Evolutionary conservation across 2,888 invertebrate species (phyloP).

Genomic region (Amphipyra berbera): DNA sequence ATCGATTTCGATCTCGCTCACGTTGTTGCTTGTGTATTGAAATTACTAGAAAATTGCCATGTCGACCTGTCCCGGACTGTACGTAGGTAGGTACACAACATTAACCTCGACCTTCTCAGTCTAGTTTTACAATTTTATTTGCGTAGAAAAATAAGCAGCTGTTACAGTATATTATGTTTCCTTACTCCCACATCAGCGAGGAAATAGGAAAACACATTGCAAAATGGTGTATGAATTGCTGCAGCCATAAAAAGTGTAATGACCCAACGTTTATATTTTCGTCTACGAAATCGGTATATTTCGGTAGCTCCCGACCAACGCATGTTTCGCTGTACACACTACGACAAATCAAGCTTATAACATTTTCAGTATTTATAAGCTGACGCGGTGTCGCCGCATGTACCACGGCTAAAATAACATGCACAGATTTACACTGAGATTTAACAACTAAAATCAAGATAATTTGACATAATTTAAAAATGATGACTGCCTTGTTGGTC

Average conservation of each 20-base stretch:
- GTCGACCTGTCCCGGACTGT: too few relatives aligned
- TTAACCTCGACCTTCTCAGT: not conserved
- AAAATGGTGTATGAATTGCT: slow-evolving; percentile 1
- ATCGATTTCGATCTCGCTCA: too few relatives aligned
- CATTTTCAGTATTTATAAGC: too few relatives aligned
- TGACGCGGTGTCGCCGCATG: too few relatives aligned
- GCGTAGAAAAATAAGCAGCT: not conserved
- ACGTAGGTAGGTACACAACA: not conserved
- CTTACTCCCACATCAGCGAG: not conserved
- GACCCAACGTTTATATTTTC: slow-evolving; percentile 27
- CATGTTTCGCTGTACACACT: slow-evolving; percentile 16
- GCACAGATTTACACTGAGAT: slow-evolving; percentile 36
- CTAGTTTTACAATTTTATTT: not conserved
- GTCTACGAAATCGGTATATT: slow-evolving; percentile 29
- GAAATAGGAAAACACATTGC: not conserved
- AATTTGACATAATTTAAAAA: not conserved
- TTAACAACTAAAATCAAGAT: slow-evolving; percentile 19
- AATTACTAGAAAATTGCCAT: too few relatives aligned
- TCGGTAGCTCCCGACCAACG: slow-evolving; percentile 43
- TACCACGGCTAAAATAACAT: slow-evolving; percentile 37
- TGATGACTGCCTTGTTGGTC: too few relatives aligned
- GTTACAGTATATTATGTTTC: not conserved
- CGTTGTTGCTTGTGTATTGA: too few relatives aligned
- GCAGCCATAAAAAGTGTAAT: slow-evolving; percentile 31
- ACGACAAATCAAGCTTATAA: too few relatives aligned